phyloP scores from a whole-genome alignment of 2,797 vertebrate genomes.

The Avahi laniger region DNA sequence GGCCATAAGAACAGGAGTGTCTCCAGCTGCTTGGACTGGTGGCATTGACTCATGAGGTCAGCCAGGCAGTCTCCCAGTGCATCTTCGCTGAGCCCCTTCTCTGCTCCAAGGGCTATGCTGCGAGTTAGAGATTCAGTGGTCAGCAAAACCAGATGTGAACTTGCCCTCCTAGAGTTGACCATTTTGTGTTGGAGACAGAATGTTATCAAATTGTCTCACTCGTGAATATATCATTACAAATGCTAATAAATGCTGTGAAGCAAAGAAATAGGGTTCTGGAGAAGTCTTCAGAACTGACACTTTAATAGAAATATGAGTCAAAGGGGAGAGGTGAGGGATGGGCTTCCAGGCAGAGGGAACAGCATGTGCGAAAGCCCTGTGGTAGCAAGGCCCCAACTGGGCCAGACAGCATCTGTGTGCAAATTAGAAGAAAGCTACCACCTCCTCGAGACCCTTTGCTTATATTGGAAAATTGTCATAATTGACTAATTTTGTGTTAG shows the following conservation, averaged over 20 bases:
- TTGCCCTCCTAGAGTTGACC: not conserved
- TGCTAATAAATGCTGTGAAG: not conserved
- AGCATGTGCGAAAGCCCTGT: not conserved
- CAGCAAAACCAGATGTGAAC: not conserved
- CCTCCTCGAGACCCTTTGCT: not conserved
- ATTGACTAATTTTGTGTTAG: not conserved
- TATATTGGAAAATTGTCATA: not conserved
- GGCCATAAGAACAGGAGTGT: not conserved
- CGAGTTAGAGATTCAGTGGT: not conserved
- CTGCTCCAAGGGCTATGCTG: no score
- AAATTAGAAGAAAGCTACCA: not conserved
- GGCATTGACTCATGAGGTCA: fast-evolving
- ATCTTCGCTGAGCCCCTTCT: not conserved
- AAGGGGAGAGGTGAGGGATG: fast-evolving
- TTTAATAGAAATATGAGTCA: not conserved
- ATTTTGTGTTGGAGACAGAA: not conserved
- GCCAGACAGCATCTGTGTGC: not conserved
- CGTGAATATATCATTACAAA: not conserved
- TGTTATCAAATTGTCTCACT: not conserved
- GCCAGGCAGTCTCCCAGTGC: fast-evolving
- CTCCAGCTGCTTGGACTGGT: no score
- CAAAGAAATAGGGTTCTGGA: not conserved
- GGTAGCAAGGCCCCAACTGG: not conserved
- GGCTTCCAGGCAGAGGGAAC: not conserved
- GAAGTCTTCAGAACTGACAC: not conserved